These are phyloP conservation scores for Myotis planiceps DNA, from an alignment of 2,797 vertebrate genomes.

Conservation along the genomic window DNA sequence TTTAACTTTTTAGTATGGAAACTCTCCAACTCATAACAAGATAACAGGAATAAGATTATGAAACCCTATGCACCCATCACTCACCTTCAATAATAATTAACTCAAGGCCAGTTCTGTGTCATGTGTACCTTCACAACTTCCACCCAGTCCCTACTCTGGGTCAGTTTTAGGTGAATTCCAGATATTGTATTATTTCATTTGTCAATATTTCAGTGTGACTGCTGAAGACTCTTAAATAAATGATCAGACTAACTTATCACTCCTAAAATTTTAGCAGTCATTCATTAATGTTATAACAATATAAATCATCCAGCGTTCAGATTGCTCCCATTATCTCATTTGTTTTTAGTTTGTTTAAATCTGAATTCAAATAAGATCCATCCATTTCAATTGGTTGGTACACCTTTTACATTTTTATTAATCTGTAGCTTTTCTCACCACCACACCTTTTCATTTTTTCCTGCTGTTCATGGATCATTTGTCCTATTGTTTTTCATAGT, in stretches of 20 bases:
- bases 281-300: neutral
- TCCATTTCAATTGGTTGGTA: neutral
- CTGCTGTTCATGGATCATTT: neutral
- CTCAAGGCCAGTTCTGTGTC: neutral
- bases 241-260: neutral
- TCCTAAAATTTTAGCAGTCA: neutral
- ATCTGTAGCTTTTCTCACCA: neutral
- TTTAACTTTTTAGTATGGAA: neutral
- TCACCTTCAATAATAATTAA: neutral
- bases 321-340: neutral
- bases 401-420: neutral
- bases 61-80: neutral
- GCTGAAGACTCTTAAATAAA: neutral
- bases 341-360: neutral
- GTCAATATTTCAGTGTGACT: neutral
- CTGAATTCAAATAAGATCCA: neutral
- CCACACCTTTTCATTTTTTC: neutral
- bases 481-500: neutral
- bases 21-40: neutral
- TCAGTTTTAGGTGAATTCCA: neutral
- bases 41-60: neutral
- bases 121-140: neutral
- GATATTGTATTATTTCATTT: neutral
- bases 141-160: neutral
- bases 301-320: neutral